Conservation (phyloP, 2,113 vertebrate genomes). For the western clawed frog (Xenopus tropicalis) region DNA sequence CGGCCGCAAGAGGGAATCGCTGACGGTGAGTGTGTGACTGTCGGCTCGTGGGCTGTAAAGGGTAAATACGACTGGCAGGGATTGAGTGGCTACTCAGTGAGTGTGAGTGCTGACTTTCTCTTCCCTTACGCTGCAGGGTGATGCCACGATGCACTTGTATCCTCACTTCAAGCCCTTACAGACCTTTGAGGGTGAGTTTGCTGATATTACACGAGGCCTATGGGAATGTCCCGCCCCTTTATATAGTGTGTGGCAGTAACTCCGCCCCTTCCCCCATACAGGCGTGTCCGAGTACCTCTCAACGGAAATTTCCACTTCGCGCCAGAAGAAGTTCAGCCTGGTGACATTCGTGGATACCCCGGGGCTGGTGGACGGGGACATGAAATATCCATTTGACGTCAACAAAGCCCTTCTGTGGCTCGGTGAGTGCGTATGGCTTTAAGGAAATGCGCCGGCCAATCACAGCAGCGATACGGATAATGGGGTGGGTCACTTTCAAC, state of each 20-base stretch:
- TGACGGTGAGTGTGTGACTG: conserved; percentile 64
- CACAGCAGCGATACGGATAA: background rate
- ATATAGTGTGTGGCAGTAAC: no score
- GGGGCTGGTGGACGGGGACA: conserved; percentile 77
- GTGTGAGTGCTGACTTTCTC: background rate
- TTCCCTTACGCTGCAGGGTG: conserved; percentile 60
- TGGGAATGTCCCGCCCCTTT: no score
- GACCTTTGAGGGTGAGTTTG: conserved; percentile 71
- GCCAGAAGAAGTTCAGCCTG: conserved; percentile 77
- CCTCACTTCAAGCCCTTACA: conserved; percentile 78
- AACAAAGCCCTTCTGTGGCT: conserved; percentile 75
- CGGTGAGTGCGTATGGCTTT: conserved; percentile 65
- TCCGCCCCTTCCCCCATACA: conserved; percentile 28
- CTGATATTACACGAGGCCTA: background rate
- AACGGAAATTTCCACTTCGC: conserved; percentile 77
- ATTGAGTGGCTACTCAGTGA: background rate
- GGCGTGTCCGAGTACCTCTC: conserved; percentile 74
- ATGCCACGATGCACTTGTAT: conserved; percentile 77
- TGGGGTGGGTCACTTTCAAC: no score
- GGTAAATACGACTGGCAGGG: background rate
- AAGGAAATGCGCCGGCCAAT: background rate
- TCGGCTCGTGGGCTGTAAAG: background rate
- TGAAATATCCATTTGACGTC: conserved; percentile 82
- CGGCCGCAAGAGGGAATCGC: conserved; percentile 77
- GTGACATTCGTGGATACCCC: conserved; percentile 79